Evolutionary conservation across 2,888 invertebrate genomes (phyloP).

Genomic region (Drosophila subsilvestris): DNA sequence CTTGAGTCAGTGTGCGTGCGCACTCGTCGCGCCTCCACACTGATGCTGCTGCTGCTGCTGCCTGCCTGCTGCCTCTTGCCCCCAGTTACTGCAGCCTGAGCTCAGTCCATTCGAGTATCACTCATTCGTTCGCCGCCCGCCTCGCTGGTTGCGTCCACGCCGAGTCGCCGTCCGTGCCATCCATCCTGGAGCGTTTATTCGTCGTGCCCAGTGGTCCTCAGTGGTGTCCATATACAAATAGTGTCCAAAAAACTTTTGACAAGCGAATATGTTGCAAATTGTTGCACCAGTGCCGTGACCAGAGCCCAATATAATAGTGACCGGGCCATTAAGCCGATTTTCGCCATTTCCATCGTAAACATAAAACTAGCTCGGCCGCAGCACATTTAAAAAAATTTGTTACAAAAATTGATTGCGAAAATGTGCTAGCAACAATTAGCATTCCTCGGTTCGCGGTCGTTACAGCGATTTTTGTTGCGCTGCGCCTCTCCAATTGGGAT

Average conservation of each 20-base stretch:
- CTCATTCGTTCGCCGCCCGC: constrained; percentile 77
- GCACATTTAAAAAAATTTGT: constrained; percentile 44
- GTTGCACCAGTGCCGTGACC: constrained; percentile 19
- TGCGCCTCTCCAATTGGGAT: constrained; percentile 45
- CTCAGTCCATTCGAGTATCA: constrained; percentile 77
- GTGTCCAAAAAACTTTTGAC: constrained; percentile 8
- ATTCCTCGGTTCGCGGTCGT: constrained; percentile 37
- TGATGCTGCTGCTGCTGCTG: constrained; percentile 28
- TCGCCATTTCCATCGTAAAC: constrained; percentile 31
- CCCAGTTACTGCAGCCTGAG: constrained; percentile 71
- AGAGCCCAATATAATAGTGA: neutral
- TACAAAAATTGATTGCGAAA: constrained; percentile 35
- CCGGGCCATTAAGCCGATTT: constrained; percentile 23
- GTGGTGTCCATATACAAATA: neutral
- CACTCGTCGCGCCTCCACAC: constrained; percentile 74
- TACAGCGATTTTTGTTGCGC: constrained; percentile 37
- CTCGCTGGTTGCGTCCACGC: constrained; percentile 74
- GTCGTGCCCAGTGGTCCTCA: constrained; percentile 24
- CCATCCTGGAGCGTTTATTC: constrained; percentile 30
- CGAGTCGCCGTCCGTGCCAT: constrained; percentile 30
- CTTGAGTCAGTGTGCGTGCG: constrained; percentile 63
- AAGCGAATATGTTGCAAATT: constrained; percentile 15
- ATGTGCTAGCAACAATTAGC: constrained; percentile 64
- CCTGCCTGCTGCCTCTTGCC: constrained; percentile 43
- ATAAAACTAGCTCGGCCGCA: constrained; percentile 58